Conservation (phyloP, 2,113 vertebrate genomes). For the Centropus unirufus region DNA sequence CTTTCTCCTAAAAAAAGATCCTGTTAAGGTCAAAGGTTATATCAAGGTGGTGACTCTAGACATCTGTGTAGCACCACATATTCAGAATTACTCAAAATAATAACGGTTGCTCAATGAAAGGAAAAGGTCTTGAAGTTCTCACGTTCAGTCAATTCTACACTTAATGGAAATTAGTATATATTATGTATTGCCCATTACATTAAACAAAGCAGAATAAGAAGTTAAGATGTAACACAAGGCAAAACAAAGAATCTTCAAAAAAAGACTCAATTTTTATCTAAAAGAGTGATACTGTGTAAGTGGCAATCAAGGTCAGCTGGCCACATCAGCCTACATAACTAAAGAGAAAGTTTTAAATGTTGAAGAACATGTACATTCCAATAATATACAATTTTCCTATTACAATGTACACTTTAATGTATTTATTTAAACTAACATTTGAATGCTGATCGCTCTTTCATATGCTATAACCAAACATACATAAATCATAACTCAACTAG, state of each 20-base stretch:
- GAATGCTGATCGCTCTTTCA: neutral
- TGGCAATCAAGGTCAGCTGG: neutral
- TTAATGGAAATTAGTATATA: neutral
- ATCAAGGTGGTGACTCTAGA: slow-evolving; percentile 13
- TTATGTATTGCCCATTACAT: neutral
- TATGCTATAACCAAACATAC: neutral
- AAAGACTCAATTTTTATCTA: neutral
- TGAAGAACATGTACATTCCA: neutral
- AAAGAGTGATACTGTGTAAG: neutral
- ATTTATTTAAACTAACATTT: neutral
- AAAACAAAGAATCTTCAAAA: neutral
- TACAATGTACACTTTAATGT: neutral
- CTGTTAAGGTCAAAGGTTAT: slow-evolving; percentile 34
- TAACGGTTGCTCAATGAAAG: neutral
- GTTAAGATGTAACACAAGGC: neutral
- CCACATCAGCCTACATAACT: neutral
- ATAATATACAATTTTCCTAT: neutral
- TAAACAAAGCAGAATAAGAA: neutral
- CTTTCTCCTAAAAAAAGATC: slow-evolving; percentile 17
- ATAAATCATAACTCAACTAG: neutral
- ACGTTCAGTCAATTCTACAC: neutral
- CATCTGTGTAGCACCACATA: slow-evolving; percentile 28
- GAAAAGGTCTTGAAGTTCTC: neutral
- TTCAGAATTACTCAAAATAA: slow-evolving; percentile 14
- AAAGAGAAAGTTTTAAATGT: neutral